Evolutionary conservation across 1,140 invertebrate species (phyloP).

Genomic region (Drosophila bifasciata): DNA sequence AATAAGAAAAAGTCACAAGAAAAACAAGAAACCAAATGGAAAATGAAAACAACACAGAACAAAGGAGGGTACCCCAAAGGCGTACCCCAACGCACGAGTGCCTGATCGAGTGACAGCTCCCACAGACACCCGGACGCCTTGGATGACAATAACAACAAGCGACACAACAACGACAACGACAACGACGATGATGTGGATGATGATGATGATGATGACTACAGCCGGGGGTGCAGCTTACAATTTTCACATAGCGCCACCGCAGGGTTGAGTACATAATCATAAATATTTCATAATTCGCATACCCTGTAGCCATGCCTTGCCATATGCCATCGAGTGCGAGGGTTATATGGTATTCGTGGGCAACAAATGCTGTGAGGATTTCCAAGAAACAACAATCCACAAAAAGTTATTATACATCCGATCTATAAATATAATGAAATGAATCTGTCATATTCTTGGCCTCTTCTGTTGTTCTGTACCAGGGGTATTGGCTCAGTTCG

Average conservation of each 20-base stretch:
- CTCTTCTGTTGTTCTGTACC: too few species aligned
- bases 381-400: too few species aligned
- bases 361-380: too few species aligned
- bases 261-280: constrained; percentile 48
- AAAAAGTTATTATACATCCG: too few species aligned
- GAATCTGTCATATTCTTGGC: too few species aligned
- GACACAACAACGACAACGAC: constrained; percentile 8
- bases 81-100: too few species aligned
- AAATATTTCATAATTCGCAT: constrained; percentile 70
- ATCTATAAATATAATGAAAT: too few species aligned
- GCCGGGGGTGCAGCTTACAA: constrained; percentile 13
- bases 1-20: constrained; percentile 20
- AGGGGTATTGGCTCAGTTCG: too few species aligned
- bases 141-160: constrained; percentile 43
- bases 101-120: constrained; percentile 17
- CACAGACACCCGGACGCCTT: constrained; percentile 61
- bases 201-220: constrained; percentile 24
- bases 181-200: neutral
- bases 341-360: too few species aligned
- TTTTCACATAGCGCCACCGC: constrained; percentile 32
- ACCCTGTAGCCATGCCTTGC: too few species aligned
- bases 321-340: too few species aligned
- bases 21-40: constrained; percentile 12
- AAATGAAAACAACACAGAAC: constrained; percentile 18
- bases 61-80: constrained; percentile 6